Evolutionary conservation across 2,888 invertebrate species (phyloP).

Genomic region (Lasius fuliginosus): DNA sequence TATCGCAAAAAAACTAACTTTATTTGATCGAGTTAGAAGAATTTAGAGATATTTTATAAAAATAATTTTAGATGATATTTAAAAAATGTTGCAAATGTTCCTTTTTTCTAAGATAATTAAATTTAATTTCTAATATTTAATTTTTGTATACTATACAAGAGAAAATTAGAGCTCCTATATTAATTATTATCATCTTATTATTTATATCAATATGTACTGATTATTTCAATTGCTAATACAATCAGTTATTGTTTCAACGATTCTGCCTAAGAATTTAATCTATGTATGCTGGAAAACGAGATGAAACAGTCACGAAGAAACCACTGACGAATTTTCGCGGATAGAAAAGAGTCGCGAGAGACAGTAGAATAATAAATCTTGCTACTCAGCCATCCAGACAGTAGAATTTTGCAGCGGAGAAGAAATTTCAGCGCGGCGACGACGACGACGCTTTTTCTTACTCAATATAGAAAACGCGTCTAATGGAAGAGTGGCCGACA

Average conservation of each 20-base stretch:
- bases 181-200: neutral
- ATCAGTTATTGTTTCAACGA: neutral
- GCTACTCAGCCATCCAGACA: slow-evolving; percentile 35
- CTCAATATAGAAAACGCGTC: slow-evolving; percentile 42
- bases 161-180: neutral
- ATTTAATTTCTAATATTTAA: neutral
- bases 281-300: neutral
- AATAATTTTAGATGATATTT: neutral
- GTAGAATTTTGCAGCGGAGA: slow-evolving; percentile 43
- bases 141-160: neutral
- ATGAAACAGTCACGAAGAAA: slow-evolving; percentile 23
- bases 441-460: slow-evolving; percentile 36
- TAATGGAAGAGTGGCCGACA: slow-evolving; percentile 48
- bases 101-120: neutral
- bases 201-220: neutral
- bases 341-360: neutral
- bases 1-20: neutral
- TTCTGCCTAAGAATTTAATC: neutral
- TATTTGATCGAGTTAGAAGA: neutral
- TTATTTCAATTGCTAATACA: neutral
- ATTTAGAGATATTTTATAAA: slow-evolving; percentile 7
- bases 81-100: neutral
- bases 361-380: slow-evolving; percentile 48
- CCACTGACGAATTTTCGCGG: slow-evolving; percentile 22
- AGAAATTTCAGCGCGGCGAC: slow-evolving; percentile 50